Percentiles rank a stretch among this genome's conserved stretches.
Evolutionary conservation across 23 tunicate species (phyloP).

Genomic region (Halocynthia aurantium): DNA sequence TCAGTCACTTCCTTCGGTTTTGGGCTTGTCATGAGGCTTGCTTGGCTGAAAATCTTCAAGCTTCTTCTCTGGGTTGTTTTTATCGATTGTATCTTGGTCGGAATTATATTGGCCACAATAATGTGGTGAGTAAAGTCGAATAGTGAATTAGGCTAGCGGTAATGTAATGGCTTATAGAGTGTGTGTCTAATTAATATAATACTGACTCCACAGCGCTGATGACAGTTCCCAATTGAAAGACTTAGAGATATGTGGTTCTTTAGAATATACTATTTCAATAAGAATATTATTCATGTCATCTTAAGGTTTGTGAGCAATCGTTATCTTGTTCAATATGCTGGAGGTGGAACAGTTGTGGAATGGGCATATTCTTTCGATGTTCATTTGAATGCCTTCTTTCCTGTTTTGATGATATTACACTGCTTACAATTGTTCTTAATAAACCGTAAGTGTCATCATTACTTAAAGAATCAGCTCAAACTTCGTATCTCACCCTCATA

Average conservation of each 20-base stretch:
- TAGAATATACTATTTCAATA: too few species aligned
- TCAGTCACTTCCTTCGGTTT: slow-evolving; percentile 69
- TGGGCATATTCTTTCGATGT: slow-evolving; percentile 99
- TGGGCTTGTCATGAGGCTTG: slow-evolving; percentile 74
- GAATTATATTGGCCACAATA: slow-evolving; percentile 79
- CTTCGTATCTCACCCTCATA: not conserved
- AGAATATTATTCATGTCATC: not conserved
- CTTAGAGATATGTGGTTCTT: too few species aligned
- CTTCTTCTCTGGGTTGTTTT: slow-evolving; percentile 94
- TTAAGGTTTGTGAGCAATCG: slow-evolving; percentile 65
- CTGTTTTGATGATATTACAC: slow-evolving; percentile 95
- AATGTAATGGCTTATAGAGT: too few species aligned
- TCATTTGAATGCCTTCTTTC: slow-evolving; percentile 97
- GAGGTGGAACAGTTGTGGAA: slow-evolving; percentile 81
- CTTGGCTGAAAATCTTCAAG: slow-evolving; percentile 55
- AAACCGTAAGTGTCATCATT: slow-evolving; percentile 48
- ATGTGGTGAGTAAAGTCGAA: slow-evolving; percentile 61
- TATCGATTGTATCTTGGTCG: slow-evolving; percentile 84
- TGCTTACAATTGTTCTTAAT: slow-evolving; percentile 85
- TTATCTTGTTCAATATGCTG: slow-evolving; percentile 50
- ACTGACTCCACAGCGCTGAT: too few species aligned
- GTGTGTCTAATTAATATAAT: too few species aligned
- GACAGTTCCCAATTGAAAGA: too few species aligned
- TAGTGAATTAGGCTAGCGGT: too few species aligned
- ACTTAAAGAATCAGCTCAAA: not conserved